phyloP scores from a whole-genome alignment of 92 coral and sea anemone genomes.

The Metridium senile region DNA sequence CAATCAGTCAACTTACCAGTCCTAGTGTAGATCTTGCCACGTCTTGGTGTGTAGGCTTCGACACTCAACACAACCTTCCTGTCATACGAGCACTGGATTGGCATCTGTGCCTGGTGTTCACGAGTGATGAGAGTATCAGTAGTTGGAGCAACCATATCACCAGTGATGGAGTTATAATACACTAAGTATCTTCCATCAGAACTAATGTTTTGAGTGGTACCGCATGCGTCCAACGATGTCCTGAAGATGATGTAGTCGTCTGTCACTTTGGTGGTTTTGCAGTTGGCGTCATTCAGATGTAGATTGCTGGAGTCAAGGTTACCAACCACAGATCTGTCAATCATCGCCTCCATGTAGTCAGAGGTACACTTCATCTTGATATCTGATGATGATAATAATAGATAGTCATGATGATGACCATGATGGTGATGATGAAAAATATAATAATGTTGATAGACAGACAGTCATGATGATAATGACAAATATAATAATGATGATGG shows the following conservation, averaged over 20 bases:
- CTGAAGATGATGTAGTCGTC: constrained; percentile 43
- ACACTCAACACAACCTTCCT: constrained; percentile 57
- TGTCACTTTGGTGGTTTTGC: constrained; percentile 33
- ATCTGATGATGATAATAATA: constrained; percentile 19
- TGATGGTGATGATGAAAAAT: not conserved
- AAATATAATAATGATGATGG: no score
- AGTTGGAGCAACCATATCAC: constrained; percentile 22
- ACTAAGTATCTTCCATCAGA: constrained; percentile 38
- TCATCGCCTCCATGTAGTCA: constrained; percentile 59
- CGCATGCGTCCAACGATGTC: constrained; percentile 55
- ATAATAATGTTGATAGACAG: not conserved
- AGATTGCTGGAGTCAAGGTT: constrained; percentile 52
- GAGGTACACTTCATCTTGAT: constrained; percentile 36
- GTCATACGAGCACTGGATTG: constrained; percentile 73
- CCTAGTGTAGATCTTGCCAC: constrained; percentile 40
- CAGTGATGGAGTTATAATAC: constrained; percentile 56
- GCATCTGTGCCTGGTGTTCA: constrained; percentile 57
- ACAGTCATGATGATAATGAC: no score
- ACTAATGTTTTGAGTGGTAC: constrained; percentile 45
- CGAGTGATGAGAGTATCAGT: constrained; percentile 57
- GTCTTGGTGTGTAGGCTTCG: constrained; percentile 46
- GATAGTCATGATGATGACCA: not conserved
- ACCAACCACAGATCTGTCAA: constrained; percentile 40
- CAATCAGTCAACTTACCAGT: constrained; percentile 36
- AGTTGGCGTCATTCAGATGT: constrained; percentile 60